Evolutionary conservation across 2,113 vertebrate species (phyloP).

Genomic region (Plecturocebus donacophilus): DNA sequence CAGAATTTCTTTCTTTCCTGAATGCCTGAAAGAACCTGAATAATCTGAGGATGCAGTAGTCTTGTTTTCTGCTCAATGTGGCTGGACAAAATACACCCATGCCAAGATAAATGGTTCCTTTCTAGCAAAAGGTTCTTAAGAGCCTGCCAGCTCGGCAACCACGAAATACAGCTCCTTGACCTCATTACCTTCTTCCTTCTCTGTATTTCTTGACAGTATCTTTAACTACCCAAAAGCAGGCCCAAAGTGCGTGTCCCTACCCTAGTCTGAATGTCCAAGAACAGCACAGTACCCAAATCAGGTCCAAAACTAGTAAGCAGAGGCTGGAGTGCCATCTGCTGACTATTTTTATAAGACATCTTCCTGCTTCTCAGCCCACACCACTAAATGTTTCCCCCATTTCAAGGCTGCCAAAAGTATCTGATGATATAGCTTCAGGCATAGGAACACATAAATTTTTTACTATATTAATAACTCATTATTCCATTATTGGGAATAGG

Average conservation of each 20-base stretch:
- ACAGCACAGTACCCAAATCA: background rate
- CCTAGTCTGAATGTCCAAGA: background rate
- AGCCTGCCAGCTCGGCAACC: background rate
- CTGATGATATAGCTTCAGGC: background rate
- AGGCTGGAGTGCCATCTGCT: constrained; percentile 66
- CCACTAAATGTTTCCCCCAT: background rate
- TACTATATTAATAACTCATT: constrained; percentile 1
- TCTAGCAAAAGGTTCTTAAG: background rate
- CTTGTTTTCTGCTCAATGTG: background rate
- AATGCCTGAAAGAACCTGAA: constrained; percentile 11
- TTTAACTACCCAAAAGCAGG: background rate
- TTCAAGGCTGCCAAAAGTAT: constrained; percentile 40
- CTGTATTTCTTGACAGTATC: background rate
- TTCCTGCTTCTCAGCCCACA: background rate
- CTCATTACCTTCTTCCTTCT: background rate
- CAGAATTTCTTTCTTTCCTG: background rate
- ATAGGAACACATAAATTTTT: background rate
- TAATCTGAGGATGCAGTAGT: background rate
- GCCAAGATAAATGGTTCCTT: background rate
- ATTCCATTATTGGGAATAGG: background rate
- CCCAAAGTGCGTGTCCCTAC: background rate
- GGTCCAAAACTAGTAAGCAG: background rate
- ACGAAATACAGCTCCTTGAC: background rate
- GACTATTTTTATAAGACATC: background rate
- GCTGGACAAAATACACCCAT: background rate